Base-by-base conservation (phyloP, 2,888 invertebrate genomes). In the Leucophora obtusa region DNA sequence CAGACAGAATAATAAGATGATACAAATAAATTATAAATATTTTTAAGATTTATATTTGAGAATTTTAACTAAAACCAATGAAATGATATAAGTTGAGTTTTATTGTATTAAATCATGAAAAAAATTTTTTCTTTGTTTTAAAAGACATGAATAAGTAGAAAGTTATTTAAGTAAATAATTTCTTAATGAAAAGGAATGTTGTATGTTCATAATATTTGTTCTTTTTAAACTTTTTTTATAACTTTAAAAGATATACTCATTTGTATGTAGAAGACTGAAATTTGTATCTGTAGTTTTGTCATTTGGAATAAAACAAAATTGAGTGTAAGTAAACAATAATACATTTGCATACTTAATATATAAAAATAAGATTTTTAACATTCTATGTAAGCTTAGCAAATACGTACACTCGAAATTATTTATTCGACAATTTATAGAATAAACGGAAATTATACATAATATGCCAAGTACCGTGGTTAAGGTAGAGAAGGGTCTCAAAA, bases 311-410 rank as follows among this genome's bases (percentile, higher is more conserved):
- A 50, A 71, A 54, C n/a, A 71, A 63, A 72, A 76, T 54, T 72
- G 72, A 65, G 62, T 72, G 24, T 59, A 66, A 74, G 70, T 74
- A 79, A 79, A 79, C 59, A 75, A 68, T 66, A 65, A 79, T 71
- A 68, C 75, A 75, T 75, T 79, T 80, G 76, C 75, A 80, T 76
- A 68, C 47, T 72, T 76, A 72, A 80, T 80, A 50, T 66, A 43
- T 21, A 68, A 63, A 72, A 76, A 43, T 18, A 68, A 63, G 75
- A 76, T 75, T 54, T 76, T 53, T 68, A 38, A 14, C 54, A 66
- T 53, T 66, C 38, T 66, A 66, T 43, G 6, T 24, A 56, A 66
- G 43, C 66, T 21, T 56, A 24, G 66, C 15, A 66, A 54, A 56
- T 56, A 47, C 0, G n/a, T 47, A n/a, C 43, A 47, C 43, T 47